A percentile compares a stretch with the other conserved stretches of the same genome.
Conservation (phyloP, 2,113 vertebrate species). For the Microcebus lehilahytsara region DNA sequence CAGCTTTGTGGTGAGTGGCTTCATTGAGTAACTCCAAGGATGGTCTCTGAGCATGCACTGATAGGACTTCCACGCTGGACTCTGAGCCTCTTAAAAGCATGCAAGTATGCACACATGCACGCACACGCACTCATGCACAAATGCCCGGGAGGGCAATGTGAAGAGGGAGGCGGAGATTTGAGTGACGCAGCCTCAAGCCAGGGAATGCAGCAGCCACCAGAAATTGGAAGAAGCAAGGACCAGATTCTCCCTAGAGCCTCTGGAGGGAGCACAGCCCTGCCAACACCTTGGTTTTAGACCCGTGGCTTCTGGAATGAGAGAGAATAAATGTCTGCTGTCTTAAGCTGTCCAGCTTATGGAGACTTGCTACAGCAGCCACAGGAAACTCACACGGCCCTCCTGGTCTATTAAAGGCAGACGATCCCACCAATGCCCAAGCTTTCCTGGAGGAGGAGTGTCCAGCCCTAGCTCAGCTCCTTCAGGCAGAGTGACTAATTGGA, state of each 20-base stretch:
- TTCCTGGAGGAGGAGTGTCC: neutral
- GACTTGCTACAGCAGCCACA: neutral
- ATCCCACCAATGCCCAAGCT: neutral
- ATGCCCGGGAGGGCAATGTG: neutral
- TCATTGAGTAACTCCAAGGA: neutral
- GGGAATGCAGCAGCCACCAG: neutral
- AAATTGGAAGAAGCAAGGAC: neutral
- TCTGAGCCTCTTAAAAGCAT: neutral
- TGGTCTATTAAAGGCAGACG: neutral
- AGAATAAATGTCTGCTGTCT: neutral
- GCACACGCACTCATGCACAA: accelerated
- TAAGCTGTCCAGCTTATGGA: neutral
- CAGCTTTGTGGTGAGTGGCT: no score
- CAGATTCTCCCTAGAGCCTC: neutral
- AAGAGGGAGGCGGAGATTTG: neutral
- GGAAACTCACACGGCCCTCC: neutral
- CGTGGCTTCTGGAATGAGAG: neutral
- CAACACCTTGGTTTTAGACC: neutral
- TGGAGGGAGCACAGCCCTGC: neutral
- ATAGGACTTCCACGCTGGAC: neutral
- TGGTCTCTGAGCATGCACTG: neutral
- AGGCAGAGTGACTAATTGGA: neutral
- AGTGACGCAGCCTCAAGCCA: neutral
- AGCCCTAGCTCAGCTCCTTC: no score
- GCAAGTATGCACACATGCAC: neutral